Percentiles rank a stretch among this genome's conserved stretches.
Conservation (phyloP, 2,797 vertebrate genomes). For the Channallabes apus region DNA sequence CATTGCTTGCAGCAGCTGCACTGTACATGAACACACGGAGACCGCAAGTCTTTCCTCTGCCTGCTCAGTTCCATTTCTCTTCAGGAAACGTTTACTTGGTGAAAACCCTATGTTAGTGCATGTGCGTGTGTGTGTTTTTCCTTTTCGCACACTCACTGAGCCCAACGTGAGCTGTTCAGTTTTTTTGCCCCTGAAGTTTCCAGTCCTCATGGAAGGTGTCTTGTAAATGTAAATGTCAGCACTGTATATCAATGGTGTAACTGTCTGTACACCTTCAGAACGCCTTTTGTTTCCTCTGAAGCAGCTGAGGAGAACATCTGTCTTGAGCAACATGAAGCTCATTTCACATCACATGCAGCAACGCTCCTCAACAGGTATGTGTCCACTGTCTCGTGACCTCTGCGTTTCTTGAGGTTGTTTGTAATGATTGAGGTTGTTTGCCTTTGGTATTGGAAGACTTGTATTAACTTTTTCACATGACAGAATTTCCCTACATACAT, state of each 20-base stretch:
- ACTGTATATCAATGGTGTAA: conserved; percentile 63
- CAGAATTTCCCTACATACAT: not conserved
- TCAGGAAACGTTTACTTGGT: conserved; percentile 71
- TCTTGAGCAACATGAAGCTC: conserved; percentile 68
- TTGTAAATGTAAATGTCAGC: conserved; percentile 74
- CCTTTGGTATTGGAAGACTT: not conserved
- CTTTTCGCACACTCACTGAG: conserved; percentile 39
- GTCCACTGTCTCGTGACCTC: not conserved
- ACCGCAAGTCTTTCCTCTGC: conserved; percentile 66
- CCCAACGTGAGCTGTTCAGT: conserved; percentile 44
- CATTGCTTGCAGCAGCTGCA: conserved; percentile 33
- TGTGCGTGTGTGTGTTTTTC: conserved; percentile 37
- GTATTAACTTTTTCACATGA: not conserved
- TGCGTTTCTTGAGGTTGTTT: not conserved
- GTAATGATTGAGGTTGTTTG: not conserved
- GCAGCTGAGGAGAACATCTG: conserved; percentile 58
- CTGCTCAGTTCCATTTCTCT: conserved; percentile 72
- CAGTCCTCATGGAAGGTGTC: conserved; percentile 65
- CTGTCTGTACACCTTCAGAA: conserved; percentile 62
- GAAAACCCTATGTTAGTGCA: conserved; percentile 52
- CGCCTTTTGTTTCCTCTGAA: conserved; percentile 51
- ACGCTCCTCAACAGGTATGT: conserved; percentile 68
- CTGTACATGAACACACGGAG: conserved; percentile 47
- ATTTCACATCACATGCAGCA: conserved; percentile 60
- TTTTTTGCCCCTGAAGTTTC: conserved; percentile 65